A percentile compares a stretch with the other conserved stretches of the same genome.
These are phyloP conservation scores for Cataglyphis livida DNA, from an alignment of 2,888 invertebrate species.

Conservation along the genomic window DNA sequence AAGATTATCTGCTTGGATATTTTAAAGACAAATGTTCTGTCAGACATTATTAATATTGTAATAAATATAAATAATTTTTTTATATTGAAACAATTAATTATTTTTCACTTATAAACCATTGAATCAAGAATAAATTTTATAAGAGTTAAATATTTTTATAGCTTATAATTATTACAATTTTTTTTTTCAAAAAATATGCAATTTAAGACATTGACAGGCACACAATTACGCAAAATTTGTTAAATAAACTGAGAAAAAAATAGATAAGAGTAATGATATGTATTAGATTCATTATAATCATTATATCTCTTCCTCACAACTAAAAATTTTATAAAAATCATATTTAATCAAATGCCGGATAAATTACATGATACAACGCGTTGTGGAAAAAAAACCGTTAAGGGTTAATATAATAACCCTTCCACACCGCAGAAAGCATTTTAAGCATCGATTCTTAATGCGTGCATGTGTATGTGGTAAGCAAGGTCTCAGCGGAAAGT, in stretches of 20 bases:
- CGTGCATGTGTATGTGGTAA: constrained; percentile 4
- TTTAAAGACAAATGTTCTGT: background rate
- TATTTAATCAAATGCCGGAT: constrained; percentile 2
- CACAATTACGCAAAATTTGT: background rate
- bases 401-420: constrained; percentile 33
- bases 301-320: background rate
- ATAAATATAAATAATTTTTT: background rate
- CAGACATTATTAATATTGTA: background rate
- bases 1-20: background rate
- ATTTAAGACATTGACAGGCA: background rate
- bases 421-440: background rate
- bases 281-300: background rate
- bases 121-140: background rate
- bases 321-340: background rate
- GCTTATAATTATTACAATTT: background rate
- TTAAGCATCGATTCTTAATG: constrained; percentile 16
- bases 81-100: background rate
- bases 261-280: no score
- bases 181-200: background rate
- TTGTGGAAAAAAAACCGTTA: background rate
- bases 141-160: background rate
- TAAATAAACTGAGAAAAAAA: background rate
- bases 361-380: background rate
- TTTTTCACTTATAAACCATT: background rate
- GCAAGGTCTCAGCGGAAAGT: constrained; percentile 21